phyloP scores from a whole-genome alignment of 2,888 invertebrate genomes.

The Amphiduros pacificus region DNA sequence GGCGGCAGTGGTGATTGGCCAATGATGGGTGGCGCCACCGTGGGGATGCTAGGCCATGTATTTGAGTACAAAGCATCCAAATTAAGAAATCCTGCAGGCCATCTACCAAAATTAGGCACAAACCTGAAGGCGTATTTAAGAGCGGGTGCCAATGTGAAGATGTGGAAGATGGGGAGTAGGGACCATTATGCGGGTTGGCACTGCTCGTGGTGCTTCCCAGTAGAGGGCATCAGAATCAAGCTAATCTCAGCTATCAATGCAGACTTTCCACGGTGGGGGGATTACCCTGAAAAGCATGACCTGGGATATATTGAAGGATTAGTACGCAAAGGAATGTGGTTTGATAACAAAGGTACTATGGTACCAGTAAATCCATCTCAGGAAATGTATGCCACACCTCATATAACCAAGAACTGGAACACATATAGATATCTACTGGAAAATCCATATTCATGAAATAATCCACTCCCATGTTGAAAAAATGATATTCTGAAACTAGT shows the following conservation, averaged over 20 bases:
- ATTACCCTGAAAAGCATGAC: not conserved
- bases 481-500: too few relatives aligned
- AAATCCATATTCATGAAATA: too few relatives aligned
- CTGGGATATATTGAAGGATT: not conserved
- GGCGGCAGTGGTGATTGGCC: not conserved
- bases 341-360: not conserved
- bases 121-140: not conserved
- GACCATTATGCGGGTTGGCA: not conserved
- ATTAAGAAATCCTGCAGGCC: not conserved
- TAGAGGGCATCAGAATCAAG: not conserved
- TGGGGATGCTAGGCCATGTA: not conserved
- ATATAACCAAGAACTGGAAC: not conserved
- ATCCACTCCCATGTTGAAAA: too few relatives aligned
- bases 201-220: not conserved
- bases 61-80: not conserved
- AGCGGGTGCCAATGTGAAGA: not conserved
- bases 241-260: not conserved
- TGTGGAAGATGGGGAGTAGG: not conserved
- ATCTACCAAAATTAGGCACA: not conserved
- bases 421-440: not conserved
- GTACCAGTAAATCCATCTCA: not conserved
- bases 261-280: slow-evolving; percentile 1
- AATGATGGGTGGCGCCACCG: not conserved
- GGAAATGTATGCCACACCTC: not conserved
- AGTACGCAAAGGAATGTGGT: not conserved